A percentile compares a stretch with the other conserved stretches of the same genome.
phyloP scores from a whole-genome alignment of 2,797 vertebrate genomes.

The Alexandromys oeconomus region DNA sequence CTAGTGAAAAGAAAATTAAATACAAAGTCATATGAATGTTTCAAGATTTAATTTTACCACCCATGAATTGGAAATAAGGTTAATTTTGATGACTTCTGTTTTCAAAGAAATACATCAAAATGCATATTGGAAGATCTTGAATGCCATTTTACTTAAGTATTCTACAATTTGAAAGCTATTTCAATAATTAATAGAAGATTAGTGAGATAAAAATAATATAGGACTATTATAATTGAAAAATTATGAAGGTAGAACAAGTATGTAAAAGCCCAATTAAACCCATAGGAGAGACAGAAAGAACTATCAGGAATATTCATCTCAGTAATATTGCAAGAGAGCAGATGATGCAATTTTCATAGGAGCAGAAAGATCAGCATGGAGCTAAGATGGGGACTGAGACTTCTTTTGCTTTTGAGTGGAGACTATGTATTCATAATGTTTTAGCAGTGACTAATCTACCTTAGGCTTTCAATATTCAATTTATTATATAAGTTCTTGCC shows the following conservation, averaged over 20 bases:
- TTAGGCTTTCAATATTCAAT: not conserved
- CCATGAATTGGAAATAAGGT: not conserved
- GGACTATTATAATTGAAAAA: not conserved
- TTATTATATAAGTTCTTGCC: not conserved
- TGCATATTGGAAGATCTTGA: not conserved
- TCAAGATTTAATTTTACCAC: not conserved
- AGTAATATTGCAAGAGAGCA: not conserved
- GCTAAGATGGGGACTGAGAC: not conserved
- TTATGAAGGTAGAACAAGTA: not conserved
- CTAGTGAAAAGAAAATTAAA: not conserved
- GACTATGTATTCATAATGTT: not conserved
- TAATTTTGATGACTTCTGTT: conserved; percentile 1
- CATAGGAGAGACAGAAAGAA: not conserved
- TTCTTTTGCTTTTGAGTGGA: not conserved
- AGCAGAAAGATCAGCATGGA: not conserved
- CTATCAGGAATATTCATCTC: not conserved
- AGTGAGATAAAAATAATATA: not conserved
- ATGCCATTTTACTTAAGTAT: conserved; percentile 22
- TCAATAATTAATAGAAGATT: not conserved
- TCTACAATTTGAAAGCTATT: not conserved
- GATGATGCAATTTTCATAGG: not conserved
- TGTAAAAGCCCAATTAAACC: not conserved
- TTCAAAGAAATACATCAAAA: not conserved
- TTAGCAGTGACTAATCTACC: not conserved
- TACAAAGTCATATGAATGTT: not conserved